Evolutionary conservation across 2,113 vertebrate genomes (phyloP), one percentile per base, ranked within the genome.

Genomic region (Sceloporus tristichus): DNA sequence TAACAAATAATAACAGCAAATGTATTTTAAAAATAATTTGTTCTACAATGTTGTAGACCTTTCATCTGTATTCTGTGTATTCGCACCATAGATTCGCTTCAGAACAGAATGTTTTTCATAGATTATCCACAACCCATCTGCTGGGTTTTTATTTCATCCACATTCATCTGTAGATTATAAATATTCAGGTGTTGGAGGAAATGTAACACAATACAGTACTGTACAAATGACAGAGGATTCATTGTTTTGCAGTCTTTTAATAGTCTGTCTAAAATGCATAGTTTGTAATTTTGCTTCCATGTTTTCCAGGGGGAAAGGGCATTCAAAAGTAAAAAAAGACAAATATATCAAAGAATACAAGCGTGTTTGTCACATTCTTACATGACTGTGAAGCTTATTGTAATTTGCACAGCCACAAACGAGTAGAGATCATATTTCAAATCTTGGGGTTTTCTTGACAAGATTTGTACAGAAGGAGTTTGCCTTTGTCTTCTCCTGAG

Each of bases 151-250:
- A 76, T 11, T 2, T 25, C 21, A 86, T 89, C 73, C 87, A 56
- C 74, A 84, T 92, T 93, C 84, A 85, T 34, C 34, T 40, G 85
- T 0, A 62, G 38, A 71, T 53, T 78, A 79, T 73, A n/a, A 80
- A 85, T 90, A 88, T 82, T n/a, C 85, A 93, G 86, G 89, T 91
- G 86, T 21, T 88, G 88, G 90, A 90, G 86, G 68, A 93, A 82
- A 77, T 1, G 2, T 73, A 86, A 84, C 34, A 86, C 91, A 87
- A 89, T 73, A 86, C 91, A 87, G 89, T 73, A 70, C 68, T 87
- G 19, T 82, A 66, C 21, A 77, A 90, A 56, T 65, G 38, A 68
- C 19, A 54, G 25, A 16, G 23, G 66, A n/a, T 0, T 0, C 3
- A 40, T 89, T 87, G 62, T 92, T 79, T 77, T 84, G 34, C 16